These are phyloP conservation scores for Cosmopolites sordidus DNA, from an alignment of 2,888 invertebrate genomes.

Conservation along the genomic window DNA sequence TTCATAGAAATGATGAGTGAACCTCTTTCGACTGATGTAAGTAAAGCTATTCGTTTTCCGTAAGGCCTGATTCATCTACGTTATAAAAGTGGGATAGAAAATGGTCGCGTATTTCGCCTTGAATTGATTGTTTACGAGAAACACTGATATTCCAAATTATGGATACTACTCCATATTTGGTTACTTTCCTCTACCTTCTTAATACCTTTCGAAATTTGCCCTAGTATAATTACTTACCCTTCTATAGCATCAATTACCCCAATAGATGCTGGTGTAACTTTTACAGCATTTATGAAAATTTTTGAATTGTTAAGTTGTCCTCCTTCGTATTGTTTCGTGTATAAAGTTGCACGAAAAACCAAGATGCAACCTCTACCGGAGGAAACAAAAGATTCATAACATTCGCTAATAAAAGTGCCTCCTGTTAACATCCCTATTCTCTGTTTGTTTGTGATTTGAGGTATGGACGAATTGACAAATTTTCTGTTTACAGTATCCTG, in stretches of 20 bases:
- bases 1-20: no score
- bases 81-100: no score
- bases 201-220: no score
- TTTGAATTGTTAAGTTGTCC: slow-evolving; percentile 44
- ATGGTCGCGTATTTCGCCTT: no score
- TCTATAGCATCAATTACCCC: slow-evolving; percentile 53
- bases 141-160: no score
- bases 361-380: slow-evolving; percentile 52
- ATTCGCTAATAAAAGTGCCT: slow-evolving; percentile 52
- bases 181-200: no score
- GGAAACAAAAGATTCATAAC: slow-evolving; percentile 52
- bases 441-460: slow-evolving; percentile 43
- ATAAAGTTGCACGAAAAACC: slow-evolving; percentile 53
- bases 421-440: slow-evolving; percentile 50
- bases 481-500: slow-evolving; percentile 28
- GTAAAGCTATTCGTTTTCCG: no score
- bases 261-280: slow-evolving; percentile 47
- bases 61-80: no score
- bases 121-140: no score
- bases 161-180: no score
- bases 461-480: slow-evolving; percentile 39
- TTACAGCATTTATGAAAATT: slow-evolving; percentile 52
- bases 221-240: slow-evolving; percentile 44
- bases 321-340: slow-evolving; percentile 41
- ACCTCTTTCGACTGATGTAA: no score